These are phyloP conservation scores for Ceratina calcarata DNA, from an alignment of 1,140 invertebrate species.

Conservation along the genomic window DNA sequence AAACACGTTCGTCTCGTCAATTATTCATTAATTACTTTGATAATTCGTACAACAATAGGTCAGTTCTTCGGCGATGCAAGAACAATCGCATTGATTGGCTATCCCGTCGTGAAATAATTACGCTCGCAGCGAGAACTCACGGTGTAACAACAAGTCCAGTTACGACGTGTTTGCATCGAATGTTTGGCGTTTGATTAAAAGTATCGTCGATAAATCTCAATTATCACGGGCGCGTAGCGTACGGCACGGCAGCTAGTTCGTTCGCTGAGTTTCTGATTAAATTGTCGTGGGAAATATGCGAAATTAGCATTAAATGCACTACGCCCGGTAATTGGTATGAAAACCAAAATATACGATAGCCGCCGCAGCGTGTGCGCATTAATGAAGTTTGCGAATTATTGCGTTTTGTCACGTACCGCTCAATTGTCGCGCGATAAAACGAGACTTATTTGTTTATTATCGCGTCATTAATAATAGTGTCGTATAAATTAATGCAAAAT, in stretches of 20 bases:
- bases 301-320: slow-evolving; percentile 62
- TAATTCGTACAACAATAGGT: too few species aligned
- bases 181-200: slow-evolving; percentile 46
- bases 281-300: slow-evolving; percentile 54
- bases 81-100: neutral
- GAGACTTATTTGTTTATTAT: slow-evolving; percentile 47
- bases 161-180: slow-evolving; percentile 26
- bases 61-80: neutral
- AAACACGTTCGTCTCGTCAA: too few species aligned
- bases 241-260: neutral
- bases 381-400: slow-evolving; percentile 62
- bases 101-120: neutral
- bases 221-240: slow-evolving; percentile 20
- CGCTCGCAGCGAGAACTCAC: neutral
- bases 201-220: slow-evolving; percentile 56
- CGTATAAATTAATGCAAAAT: slow-evolving; percentile 41
- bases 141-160: neutral
- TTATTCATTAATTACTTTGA: too few species aligned
- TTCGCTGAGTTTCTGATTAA: slow-evolving; percentile 54
- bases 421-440: slow-evolving; percentile 56
- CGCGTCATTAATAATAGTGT: slow-evolving; percentile 42
- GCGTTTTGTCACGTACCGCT: slow-evolving; percentile 55
- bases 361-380: slow-evolving; percentile 44
- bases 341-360: slow-evolving; percentile 59
- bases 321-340: slow-evolving; percentile 55